Base-by-base conservation (phyloP, 2,888 invertebrate species). In the Nomada fucata region DNA sequence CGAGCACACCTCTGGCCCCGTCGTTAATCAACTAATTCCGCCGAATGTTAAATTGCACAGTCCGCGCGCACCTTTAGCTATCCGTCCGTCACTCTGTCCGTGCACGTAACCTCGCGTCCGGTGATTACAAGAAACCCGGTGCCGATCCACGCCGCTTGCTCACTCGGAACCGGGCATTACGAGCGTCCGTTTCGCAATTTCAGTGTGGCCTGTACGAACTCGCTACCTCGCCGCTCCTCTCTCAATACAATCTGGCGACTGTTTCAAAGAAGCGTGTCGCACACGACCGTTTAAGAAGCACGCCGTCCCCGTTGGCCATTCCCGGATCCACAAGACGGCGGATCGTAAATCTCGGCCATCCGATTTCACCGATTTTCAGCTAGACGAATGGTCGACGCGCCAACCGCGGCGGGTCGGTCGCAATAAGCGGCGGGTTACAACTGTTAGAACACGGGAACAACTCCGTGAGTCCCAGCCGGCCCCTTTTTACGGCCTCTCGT, bases 81-180 rank as follows among this genome's bases (percentile, higher is more conserved):
- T 83, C 79, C 79, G 87, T 82, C 87, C 85, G 84, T 89, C 88
- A 79, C 76, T 42, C 83, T 81, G 86, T 84, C 78, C 85, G 88
- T 88, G 82, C 76, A 79, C 76, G 88, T 90, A 89, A 90, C 90
- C 88, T 86, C 86, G 83, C 84, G 89, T 90, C 90, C 89, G 87
- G 89, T 89, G 89, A 91, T 91, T 91, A 91, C 82, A 36, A 89
- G 88, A 87, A 89, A 89, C 88, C 86, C 82, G 76, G 82, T 85
- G 85, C 85, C 87, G 89, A 90, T 84, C 75, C 80, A 72, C 80
- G 70, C 67, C 85, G 80, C 84, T 81, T 84, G 82, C 80, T 82
- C 86, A 82, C 79, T 82, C 83, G 87, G 83, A 88, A 89, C 87
- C 84, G 52, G 81, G 84, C 77, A 89, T 90, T 90, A 89, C 87